Percentiles rank a stretch among this genome's conserved stretches.
Conservation (phyloP, 2,888 invertebrate species). For the Bugula neritina region DNA sequence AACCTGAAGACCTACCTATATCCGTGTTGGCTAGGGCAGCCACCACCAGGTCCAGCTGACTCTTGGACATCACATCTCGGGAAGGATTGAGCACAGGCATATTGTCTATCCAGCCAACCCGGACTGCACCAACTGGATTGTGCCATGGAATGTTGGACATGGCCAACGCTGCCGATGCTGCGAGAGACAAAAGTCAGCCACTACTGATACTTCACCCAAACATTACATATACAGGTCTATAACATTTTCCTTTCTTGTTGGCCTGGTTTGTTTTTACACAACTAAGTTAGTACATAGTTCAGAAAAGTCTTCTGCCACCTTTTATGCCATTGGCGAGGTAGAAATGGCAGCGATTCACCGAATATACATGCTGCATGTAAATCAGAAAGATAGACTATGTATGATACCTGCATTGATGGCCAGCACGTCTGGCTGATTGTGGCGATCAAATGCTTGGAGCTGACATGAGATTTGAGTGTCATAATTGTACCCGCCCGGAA, state of each 20-base stretch:
- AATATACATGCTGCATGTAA: too few species aligned
- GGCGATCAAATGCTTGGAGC: constrained; percentile 79
- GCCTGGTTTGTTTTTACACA: too few species aligned
- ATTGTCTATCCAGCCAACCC: constrained; percentile 75
- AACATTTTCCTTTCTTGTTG: too few species aligned
- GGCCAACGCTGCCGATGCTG: constrained; percentile 80
- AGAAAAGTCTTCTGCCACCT: too few species aligned
- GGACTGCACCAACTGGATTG: constrained; percentile 84
- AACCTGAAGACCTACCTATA: constrained; percentile 45
- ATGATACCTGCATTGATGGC: constrained; percentile 69
- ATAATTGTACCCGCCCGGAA: constrained; percentile 68
- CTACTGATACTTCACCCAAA: too few species aligned
- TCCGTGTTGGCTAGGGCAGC: constrained; percentile 57
- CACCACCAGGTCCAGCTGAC: constrained; percentile 76
- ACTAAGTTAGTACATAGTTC: too few species aligned
- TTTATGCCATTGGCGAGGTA: too few species aligned
- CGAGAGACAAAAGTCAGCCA: too few species aligned
- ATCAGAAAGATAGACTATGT: background rate
- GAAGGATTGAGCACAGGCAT: constrained; percentile 77
- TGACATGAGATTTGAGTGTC: constrained; percentile 74
- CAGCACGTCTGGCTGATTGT: constrained; percentile 79
- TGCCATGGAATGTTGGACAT: constrained; percentile 93
- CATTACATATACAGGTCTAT: too few species aligned
- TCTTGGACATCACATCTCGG: constrained; percentile 69
- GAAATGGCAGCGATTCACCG: too few species aligned